phyloP scores from a whole-genome alignment of 2,888 invertebrate genomes.

The Polydrusus pterygomalis region DNA sequence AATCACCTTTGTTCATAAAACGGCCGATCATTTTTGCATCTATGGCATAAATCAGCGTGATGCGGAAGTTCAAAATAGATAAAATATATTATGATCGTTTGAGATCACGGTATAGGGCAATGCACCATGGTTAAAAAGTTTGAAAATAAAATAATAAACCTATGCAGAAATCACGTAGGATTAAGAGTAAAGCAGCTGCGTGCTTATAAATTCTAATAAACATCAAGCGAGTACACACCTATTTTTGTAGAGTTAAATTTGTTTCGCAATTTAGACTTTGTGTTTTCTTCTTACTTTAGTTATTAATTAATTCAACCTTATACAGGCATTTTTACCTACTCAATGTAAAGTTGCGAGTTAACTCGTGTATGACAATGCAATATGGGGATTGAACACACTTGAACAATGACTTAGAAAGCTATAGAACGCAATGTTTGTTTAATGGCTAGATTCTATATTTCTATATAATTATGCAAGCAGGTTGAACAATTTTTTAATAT shows the following conservation, averaged over 20 bases:
- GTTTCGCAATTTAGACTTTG: neutral
- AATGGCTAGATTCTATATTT: too few species aligned
- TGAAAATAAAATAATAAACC: conserved; percentile 20
- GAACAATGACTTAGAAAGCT: too few species aligned
- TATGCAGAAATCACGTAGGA: conserved; percentile 13
- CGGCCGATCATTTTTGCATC: conserved; percentile 44
- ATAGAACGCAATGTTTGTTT: too few species aligned
- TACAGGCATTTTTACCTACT: neutral
- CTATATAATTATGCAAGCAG: too few species aligned
- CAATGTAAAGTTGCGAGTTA: too few species aligned
- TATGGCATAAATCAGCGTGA: conserved; percentile 44
- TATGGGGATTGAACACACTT: too few species aligned
- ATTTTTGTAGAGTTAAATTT: neutral
- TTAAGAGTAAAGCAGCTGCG: conserved; percentile 3
- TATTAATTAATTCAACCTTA: neutral
- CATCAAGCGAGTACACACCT: neutral
- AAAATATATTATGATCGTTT: conserved; percentile 35
- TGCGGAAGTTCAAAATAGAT: conserved; percentile 46
- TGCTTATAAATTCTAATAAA: conserved; percentile 20
- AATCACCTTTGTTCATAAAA: conserved; percentile 43
- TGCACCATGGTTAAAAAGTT: conserved; percentile 26
- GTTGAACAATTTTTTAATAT: too few species aligned
- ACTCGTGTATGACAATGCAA: too few species aligned
- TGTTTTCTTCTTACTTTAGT: neutral
- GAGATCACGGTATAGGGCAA: conserved; percentile 43